phyloP scores from a whole-genome alignment of 2,797 vertebrate genomes.

The Gadopsis marmoratus region DNA sequence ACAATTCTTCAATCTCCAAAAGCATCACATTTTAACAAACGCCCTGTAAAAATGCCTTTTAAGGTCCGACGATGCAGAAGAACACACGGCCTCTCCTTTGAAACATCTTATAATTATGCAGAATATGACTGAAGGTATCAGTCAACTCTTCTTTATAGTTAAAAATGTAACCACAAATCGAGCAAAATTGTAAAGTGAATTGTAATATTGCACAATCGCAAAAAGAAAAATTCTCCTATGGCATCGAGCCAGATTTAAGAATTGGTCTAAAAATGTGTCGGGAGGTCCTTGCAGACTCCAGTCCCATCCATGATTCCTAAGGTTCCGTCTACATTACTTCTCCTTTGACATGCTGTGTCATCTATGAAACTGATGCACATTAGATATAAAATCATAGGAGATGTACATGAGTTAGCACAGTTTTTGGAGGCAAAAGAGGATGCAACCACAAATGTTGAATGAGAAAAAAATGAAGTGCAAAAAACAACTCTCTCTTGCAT shows the following conservation, averaged over 20 bases:
- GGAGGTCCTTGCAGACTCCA: not conserved
- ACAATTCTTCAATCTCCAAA: not conserved
- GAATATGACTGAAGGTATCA: not conserved
- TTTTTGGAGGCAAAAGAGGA: constrained; percentile 3
- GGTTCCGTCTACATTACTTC: constrained; percentile 3
- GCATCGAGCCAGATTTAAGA: not conserved
- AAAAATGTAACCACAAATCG: not conserved
- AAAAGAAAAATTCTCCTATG: too few relatives aligned
- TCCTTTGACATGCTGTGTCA: not conserved
- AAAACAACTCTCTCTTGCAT: not conserved
- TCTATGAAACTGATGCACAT: constrained; percentile 2
- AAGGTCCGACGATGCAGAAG: not conserved
- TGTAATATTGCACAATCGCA: not conserved
- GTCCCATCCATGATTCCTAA: not conserved
- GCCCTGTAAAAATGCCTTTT: not conserved
- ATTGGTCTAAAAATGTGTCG: not conserved
- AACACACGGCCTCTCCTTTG: not conserved
- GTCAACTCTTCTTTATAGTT: not conserved
- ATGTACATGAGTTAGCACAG: constrained; percentile 4
- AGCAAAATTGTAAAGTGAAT: not conserved
- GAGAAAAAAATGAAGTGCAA: constrained; percentile 5
- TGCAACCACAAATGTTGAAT: constrained; percentile 16
- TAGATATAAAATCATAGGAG: not conserved
- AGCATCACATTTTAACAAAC: not conserved
- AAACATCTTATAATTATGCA: constrained; percentile 1